Evolutionary conservation across 1,140 invertebrate species (phyloP).

Genomic region (Nilaparvata lugens): DNA sequence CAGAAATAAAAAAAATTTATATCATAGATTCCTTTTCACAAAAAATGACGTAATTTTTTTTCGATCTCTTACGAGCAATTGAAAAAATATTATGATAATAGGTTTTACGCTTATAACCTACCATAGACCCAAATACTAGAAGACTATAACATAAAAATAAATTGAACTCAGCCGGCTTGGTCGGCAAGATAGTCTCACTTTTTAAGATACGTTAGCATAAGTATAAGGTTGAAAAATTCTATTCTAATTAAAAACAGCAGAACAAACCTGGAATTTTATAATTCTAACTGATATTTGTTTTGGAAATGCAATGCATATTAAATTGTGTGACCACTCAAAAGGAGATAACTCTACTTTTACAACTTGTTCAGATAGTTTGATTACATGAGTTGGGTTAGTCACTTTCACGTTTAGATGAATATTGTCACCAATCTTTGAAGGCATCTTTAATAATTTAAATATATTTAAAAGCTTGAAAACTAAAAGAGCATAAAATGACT

Average conservation of each 20-base stretch:
- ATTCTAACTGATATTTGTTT: slow-evolving; percentile 37
- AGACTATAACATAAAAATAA: no score
- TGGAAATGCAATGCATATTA: slow-evolving; percentile 39
- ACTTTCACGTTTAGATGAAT: slow-evolving; percentile 13
- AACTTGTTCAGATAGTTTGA: slow-evolving; percentile 34
- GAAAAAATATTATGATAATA: no score
- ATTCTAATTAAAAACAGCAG: not conserved
- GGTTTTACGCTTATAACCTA: no score
- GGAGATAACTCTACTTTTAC: slow-evolving; percentile 40
- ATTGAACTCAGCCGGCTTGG: not conserved
- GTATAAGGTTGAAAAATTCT: not conserved
- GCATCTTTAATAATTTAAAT: not conserved
- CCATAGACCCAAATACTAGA: no score
- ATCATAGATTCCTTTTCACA: no score
- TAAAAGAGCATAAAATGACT: no score
- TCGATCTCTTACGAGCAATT: no score
- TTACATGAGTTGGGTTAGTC: slow-evolving; percentile 17
- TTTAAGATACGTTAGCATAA: not conserved
- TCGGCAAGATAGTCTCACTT: not conserved
- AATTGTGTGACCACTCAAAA: slow-evolving; percentile 41
- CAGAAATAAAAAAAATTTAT: no score
- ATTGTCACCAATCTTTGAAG: slow-evolving; percentile 11
- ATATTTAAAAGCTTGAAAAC: no score
- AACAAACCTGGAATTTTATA: slow-evolving; percentile 40
- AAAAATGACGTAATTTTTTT: no score